Evolutionary conservation across 2,113 vertebrate genomes (phyloP), one percentile per base, ranked within the genome.

Genomic region (Oenanthe melanoleuca): DNA sequence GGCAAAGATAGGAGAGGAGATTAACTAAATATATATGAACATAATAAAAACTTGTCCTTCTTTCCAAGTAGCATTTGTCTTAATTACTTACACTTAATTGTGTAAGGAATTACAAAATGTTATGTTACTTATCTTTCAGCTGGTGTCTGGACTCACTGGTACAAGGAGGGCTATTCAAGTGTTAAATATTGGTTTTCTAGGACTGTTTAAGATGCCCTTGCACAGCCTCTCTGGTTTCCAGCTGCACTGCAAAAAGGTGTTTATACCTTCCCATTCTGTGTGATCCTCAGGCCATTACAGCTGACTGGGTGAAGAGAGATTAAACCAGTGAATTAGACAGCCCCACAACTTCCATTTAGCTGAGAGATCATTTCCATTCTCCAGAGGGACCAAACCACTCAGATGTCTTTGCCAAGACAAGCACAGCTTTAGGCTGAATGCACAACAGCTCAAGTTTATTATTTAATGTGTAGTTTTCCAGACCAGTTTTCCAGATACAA

Each of bases 221-320:
- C 6, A n/a, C 31, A 66, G 8, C 8, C 23, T 53, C 10, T 34
- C 28, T 33, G 19, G 12, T 38, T 3, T 83, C 29, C 59, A 60
- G 24, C 26, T 82, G 71, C 14, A 21, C 31, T 74, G 22, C 37
- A 79, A 40, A 16, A 56, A 6, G 5, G 11, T 60, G 14, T 47
- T 25, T 29, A 14, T 56, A 63, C 19, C 21, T 56, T 24, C 60
- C 20, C 25, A 20, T 74, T 93, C 53, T 73, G 5, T 56, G 26
- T 2, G 1, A 50, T 38, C 3, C 0, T 77, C 24, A 61, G 20
- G 16, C 16, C 11, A 3, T 67, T 60, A 34, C 4, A 28, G 11
- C 28, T 63, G 23, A 31, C 20, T 50, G 20, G 26, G 16, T n/a
- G 33, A 70, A 59, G 33, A 53, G 25, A 70, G 33, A 73, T 80